These are phyloP conservation scores for Lepidostoma basale DNA, from an alignment of 1,140 invertebrate genomes.

Conservation along the genomic window DNA sequence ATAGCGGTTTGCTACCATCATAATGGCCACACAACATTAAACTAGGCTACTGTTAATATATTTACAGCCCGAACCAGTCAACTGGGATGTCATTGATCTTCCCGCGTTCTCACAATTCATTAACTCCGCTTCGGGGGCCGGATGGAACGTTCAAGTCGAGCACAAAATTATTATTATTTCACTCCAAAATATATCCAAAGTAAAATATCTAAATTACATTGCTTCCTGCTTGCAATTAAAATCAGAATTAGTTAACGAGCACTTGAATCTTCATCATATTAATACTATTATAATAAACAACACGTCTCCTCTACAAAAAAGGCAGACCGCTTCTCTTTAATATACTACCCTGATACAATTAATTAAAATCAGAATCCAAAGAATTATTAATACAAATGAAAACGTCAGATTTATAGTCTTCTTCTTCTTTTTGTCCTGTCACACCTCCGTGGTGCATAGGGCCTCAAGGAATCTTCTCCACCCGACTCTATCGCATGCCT, in stretches of 20 bases:
- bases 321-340: too few species aligned
- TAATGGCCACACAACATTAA: not conserved
- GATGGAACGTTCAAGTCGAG: not conserved
- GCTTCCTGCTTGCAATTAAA: not conserved
- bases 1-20: not conserved
- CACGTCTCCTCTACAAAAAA: too few species aligned
- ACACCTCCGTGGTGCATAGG: too few species aligned
- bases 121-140: not conserved
- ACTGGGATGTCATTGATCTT: constrained; percentile 19
- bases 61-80: not conserved
- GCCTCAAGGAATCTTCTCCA: too few species aligned
- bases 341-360: too few species aligned
- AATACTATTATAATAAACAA: not conserved
- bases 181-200: not conserved
- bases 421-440: too few species aligned
- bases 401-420: too few species aligned
- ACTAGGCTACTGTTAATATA: not conserved
- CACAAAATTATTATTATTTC: not conserved
- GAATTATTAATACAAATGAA: too few species aligned
- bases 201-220: not conserved
- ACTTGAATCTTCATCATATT: not conserved
- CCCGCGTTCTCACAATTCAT: constrained; percentile 18
- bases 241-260: not conserved
- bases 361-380: too few species aligned
- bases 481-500: too few species aligned